Evolutionary conservation across 2,888 invertebrate species (phyloP), one percentile per base, ranked within the genome.

Genomic region (Volucella inanis): DNA sequence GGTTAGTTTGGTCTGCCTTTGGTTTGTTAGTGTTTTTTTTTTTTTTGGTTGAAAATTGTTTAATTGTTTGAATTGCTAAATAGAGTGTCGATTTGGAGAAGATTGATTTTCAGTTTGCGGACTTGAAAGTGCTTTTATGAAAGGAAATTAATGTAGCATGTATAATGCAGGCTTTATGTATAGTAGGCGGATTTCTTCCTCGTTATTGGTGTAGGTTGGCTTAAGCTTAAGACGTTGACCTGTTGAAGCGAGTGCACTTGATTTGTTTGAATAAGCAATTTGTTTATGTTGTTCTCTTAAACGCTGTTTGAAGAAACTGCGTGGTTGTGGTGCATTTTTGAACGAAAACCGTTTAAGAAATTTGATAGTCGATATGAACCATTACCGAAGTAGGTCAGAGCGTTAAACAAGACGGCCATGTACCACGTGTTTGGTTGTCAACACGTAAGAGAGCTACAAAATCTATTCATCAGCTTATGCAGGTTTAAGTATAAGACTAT

Each of bases 71-170:
- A 11, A 12, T 54, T 22, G 18, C 43, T 43, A 67, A 52, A 54
- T 52, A n/a, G 49, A 47, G 68, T 52, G 43, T 31, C 18, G 55
- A 38, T 49, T 45, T 49, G 1, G 2, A 41, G 59, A 22, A 15
- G 39, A 50, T 47, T 67, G 59, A 67, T 76, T 76, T 67, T 52
- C 41, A 22, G 18, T 59, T 54, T 39, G 38, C 67, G 57, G 67
- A 59, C 14, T 64, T 47, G 8, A 55, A 74, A 55, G 55, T 55
- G 11, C 39, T 65, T 57, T 65, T 31, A 12, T 31, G 47, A 64
- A 74, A 70, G 68, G 57, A 70, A 70, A 47, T 45, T 70, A 47
- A 49, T 57, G 68, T 68, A 52, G 68, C 68, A 45, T 68, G 55
- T 11, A 31, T 31, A 39, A 14, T 8, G 31, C n/a, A 18, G 49